Percentiles rank a stretch among this genome's conserved stretches.
phyloP scores from a whole-genome alignment of 2,888 invertebrate species.

The Venusia cambrica region DNA sequence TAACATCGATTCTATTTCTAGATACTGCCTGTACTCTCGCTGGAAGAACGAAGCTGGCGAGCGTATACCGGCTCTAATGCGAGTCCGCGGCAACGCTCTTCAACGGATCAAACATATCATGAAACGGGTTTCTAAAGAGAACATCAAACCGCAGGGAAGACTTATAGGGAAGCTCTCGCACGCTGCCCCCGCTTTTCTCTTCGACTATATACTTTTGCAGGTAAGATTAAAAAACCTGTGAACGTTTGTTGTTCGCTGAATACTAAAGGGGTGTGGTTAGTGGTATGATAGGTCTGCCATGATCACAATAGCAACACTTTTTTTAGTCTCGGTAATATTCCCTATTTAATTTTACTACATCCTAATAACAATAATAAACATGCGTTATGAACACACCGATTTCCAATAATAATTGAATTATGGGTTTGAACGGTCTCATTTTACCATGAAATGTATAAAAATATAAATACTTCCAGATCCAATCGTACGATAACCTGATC shows the following conservation, averaged over 20 bases:
- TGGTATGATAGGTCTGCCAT: no score
- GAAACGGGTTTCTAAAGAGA: constrained; percentile 99
- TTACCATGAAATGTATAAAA: no score
- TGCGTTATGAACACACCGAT: no score
- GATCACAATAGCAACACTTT: no score
- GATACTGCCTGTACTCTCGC: constrained; percentile 94
- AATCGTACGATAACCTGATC: constrained; percentile 96
- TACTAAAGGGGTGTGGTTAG: no score
- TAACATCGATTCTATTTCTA: constrained; percentile 42
- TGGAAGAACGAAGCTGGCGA: constrained; percentile 94
- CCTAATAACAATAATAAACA: no score
- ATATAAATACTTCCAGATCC: constrained; percentile 88
- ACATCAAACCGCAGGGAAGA: constrained; percentile 97
- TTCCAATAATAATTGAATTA: no score
- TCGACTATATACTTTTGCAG: constrained; percentile 92
- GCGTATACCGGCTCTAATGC: constrained; percentile 90
- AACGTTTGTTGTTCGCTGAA: no score
- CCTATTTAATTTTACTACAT: no score
- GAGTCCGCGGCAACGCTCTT: constrained; percentile 91
- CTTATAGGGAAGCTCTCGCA: constrained; percentile 98
- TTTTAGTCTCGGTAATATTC: no score
- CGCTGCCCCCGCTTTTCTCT: constrained; percentile 96
- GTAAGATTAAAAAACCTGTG: no score
- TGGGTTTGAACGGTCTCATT: no score
- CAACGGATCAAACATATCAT: constrained; percentile 97